These are phyloP conservation scores for Chelonus insularis DNA, from an alignment of 1,140 invertebrate species.

Conservation along the genomic window DNA sequence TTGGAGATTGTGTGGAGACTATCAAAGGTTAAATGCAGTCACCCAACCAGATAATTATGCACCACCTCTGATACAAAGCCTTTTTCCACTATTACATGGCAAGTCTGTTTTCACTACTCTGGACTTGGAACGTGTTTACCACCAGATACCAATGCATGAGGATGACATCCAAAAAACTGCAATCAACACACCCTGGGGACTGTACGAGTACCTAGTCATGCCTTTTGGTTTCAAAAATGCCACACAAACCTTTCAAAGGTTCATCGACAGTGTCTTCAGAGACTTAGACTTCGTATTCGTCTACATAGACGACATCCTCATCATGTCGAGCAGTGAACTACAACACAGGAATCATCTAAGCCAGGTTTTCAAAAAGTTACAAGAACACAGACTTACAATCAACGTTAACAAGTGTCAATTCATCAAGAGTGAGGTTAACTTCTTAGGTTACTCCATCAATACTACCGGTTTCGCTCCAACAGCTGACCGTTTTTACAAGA, in stretches of 20 bases:
- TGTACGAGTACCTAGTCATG: conserved; percentile 42
- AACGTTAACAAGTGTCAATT: too few species aligned
- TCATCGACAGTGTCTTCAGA: conserved; percentile 26
- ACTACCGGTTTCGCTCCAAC: too few species aligned
- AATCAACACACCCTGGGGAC: conserved; percentile 36
- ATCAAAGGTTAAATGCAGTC: too few species aligned
- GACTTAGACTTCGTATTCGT: conserved; percentile 20
- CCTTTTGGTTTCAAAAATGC: conserved; percentile 42
- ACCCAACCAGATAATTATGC: conserved; percentile 43
- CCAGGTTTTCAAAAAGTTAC: too few species aligned
- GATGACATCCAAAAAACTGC: conserved; percentile 45
- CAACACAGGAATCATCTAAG: too few species aligned
- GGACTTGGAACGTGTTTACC: conserved; percentile 52
- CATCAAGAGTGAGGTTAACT: too few species aligned
- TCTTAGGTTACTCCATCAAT: too few species aligned
- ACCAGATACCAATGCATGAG: conserved; percentile 48
- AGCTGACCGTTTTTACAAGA: too few species aligned
- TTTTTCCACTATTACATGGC: conserved; percentile 41
- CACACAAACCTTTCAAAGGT: conserved; percentile 34
- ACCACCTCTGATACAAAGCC: conserved; percentile 39
- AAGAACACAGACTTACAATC: too few species aligned
- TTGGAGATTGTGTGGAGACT: background rate
- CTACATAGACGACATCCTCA: too few species aligned
- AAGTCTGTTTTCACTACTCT: conserved; percentile 44
- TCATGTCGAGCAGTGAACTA: too few species aligned